Evolutionary conservation across 1,140 invertebrate species (phyloP).

Genomic region (Penaeus vannamei): DNA sequence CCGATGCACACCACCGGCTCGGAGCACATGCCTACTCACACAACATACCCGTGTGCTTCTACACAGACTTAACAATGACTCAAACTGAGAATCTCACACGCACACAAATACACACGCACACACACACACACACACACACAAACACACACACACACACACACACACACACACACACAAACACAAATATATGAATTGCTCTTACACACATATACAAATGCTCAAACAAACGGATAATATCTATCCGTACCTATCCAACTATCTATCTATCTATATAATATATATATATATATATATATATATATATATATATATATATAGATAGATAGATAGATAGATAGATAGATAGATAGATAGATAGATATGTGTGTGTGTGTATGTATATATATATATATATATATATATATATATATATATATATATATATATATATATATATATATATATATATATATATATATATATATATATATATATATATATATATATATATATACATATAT

Average conservation of each 20-base stretch:
- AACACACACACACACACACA: not conserved
- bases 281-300: constrained; percentile 6
- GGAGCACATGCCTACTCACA: no score
- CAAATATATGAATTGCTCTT: not conserved
- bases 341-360: constrained; percentile 33
- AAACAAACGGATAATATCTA: not conserved
- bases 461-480: not conserved
- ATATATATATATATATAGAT: not conserved
- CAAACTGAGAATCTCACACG: not conserved
- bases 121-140: not conserved
- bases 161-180: not conserved
- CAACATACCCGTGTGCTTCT: not conserved
- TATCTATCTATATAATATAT: constrained; percentile 18
- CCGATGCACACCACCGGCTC: no score
- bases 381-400: constrained; percentile 26
- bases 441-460: not conserved
- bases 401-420: not conserved
- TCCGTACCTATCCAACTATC: not conserved
- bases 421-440: not conserved
- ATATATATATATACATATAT: not conserved
- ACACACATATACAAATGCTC: constrained; percentile 17
- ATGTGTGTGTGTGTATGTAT: constrained; percentile 34
- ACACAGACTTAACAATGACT: not conserved
- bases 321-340: not conserved
- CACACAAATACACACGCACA: not conserved